Evolutionary conservation across 1,140 invertebrate genomes (phyloP).

Genomic region (Plodia interpunctella): DNA sequence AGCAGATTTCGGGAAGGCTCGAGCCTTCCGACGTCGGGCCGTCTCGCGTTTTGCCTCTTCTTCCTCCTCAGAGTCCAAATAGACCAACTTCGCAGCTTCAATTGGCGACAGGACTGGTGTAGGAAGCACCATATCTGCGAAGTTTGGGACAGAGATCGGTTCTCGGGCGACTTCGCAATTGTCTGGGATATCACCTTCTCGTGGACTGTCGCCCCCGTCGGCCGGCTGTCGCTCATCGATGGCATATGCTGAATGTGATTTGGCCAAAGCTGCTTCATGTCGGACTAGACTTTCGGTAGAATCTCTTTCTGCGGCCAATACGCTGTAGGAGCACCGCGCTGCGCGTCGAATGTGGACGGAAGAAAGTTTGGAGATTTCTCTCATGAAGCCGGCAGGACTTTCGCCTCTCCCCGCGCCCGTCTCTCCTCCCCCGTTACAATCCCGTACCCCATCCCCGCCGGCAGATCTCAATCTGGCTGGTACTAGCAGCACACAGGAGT

Average conservation of each 20-base stretch:
- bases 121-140: constrained; percentile 80
- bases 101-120: constrained; percentile 83
- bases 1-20: constrained; percentile 80
- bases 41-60: constrained; percentile 58
- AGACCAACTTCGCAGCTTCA: constrained; percentile 83
- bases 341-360: constrained; percentile 84
- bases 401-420: constrained; percentile 14
- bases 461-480: constrained; percentile 17
- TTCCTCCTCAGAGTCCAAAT: constrained; percentile 84
- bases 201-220: constrained; percentile 56
- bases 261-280: constrained; percentile 65
- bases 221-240: constrained; percentile 74
- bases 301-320: constrained; percentile 82
- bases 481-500: constrained; percentile 58
- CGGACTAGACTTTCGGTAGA: constrained; percentile 81
- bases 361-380: constrained; percentile 85
- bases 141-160: constrained; percentile 87
- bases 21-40: constrained; percentile 17
- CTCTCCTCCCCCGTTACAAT: not conserved
- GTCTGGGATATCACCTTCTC: constrained; percentile 40
- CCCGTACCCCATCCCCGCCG: not conserved
- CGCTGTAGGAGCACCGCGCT: constrained; percentile 84
- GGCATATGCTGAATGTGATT: constrained; percentile 80
- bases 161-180: constrained; percentile 77
- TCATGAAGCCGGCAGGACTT: constrained; percentile 77